Percentiles rank a stretch among this genome's conserved stretches.
These are phyloP conservation scores for Drosophila trapezifrons DNA, from an alignment of 1,140 invertebrate species.

Conservation along the genomic window DNA sequence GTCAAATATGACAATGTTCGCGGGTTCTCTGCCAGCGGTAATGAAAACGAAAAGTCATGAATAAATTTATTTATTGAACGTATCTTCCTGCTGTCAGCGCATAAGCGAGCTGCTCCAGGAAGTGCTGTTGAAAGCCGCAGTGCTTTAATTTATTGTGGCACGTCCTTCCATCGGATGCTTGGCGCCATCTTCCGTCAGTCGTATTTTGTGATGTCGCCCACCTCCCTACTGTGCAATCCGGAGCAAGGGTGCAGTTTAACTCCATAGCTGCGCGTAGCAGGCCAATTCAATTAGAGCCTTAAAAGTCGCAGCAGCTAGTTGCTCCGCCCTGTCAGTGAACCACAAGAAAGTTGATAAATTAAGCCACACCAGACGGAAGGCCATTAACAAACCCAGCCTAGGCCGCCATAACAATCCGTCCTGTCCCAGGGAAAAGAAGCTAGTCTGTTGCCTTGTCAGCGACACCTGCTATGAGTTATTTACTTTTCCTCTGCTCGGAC, in stretches of 20 bases:
- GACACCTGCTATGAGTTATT: slow-evolving; percentile 60
- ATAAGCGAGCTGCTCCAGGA: slow-evolving; percentile 17
- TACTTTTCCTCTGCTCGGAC: slow-evolving; percentile 15
- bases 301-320: slow-evolving; percentile 21
- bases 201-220: slow-evolving; percentile 49
- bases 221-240: slow-evolving; percentile 9
- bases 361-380: slow-evolving; percentile 41
- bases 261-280: slow-evolving; percentile 33
- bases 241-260: slow-evolving; percentile 39
- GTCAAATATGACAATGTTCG: slow-evolving; percentile 40
- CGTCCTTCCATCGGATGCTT: slow-evolving; percentile 45
- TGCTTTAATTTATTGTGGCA: slow-evolving; percentile 69
- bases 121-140: slow-evolving; percentile 41
- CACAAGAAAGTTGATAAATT: slow-evolving; percentile 69
- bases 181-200: slow-evolving; percentile 51
- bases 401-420: slow-evolving; percentile 24
- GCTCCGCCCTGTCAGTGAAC: slow-evolving; percentile 57
- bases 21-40: slow-evolving; percentile 13
- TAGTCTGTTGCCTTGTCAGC: slow-evolving; percentile 34
- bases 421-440: background rate
- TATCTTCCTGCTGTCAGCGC: slow-evolving; percentile 22
- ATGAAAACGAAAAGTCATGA: slow-evolving; percentile 54
- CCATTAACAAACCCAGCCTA: slow-evolving; percentile 40
- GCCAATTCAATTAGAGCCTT: slow-evolving; percentile 64
- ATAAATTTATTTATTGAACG: slow-evolving; percentile 66